Percentiles rank a stretch among this genome's conserved stretches.
Conservation (phyloP, 2,888 invertebrate species). For the Phyto melanocephala region DNA sequence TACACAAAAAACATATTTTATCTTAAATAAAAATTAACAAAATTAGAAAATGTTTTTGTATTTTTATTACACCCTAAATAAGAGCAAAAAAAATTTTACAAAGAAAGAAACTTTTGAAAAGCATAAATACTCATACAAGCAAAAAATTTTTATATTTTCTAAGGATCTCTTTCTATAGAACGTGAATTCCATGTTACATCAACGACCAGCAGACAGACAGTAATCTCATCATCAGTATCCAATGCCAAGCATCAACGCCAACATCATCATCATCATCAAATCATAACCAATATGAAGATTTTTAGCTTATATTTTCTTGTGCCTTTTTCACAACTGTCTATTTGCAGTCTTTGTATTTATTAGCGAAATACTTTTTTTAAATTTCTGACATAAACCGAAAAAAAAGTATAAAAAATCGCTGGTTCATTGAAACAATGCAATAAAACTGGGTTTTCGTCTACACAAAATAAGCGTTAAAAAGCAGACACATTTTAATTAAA, state of each 20-base stretch:
- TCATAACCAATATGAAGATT: slow-evolving; percentile 10
- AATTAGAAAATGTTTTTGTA: slow-evolving; percentile 12
- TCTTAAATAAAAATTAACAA: slow-evolving; percentile 36
- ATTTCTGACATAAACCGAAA: background rate
- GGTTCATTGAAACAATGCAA: slow-evolving; percentile 45
- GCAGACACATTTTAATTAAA: slow-evolving; percentile 61
- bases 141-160: background rate
- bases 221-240: background rate
- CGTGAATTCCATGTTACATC: background rate
- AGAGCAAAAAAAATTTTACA: background rate
- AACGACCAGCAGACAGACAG: background rate
- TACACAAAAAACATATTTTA: background rate
- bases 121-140: background rate
- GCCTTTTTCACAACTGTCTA: background rate
- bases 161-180: background rate
- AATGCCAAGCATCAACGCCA: background rate
- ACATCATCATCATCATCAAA: background rate
- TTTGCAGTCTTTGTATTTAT: background rate
- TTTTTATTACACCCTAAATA: slow-evolving; percentile 16
- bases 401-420: background rate
- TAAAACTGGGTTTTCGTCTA: background rate
- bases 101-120: slow-evolving; percentile 15
- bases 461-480: slow-evolving; percentile 36
- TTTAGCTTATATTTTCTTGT: background rate
- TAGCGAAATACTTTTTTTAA: background rate